These are phyloP conservation scores for Mormyrus hasselquistii DNA, from an alignment of 2,797 vertebrate species.

Conservation along the genomic window DNA sequence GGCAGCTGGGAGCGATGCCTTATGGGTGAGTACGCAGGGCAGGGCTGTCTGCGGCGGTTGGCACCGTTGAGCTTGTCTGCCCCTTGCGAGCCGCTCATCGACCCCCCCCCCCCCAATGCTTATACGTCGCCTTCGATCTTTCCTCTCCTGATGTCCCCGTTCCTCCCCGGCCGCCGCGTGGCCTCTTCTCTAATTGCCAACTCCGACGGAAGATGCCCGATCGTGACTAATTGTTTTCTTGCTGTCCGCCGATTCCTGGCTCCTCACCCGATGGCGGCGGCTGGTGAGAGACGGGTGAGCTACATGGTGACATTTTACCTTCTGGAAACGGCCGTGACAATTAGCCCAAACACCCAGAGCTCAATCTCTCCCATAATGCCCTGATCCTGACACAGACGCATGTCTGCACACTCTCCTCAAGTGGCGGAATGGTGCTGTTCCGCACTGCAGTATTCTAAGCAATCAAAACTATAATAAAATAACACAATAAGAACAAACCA, in stretches of 20 bases:
- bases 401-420: background rate
- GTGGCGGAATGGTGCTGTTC: background rate
- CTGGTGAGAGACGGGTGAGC: background rate
- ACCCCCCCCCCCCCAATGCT: background rate
- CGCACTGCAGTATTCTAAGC: background rate
- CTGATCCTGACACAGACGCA: background rate
- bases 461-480: background rate
- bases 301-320: background rate
- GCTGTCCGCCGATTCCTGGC: background rate
- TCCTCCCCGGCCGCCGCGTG: background rate
- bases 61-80: background rate
- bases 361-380: background rate
- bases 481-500: background rate
- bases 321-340: background rate
- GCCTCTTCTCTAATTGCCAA: background rate
- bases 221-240: slow-evolving; percentile 2
- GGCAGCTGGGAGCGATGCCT: background rate
- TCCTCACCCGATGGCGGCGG: background rate
- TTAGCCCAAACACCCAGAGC: background rate
- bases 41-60: background rate
- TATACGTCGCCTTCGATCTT: background rate
- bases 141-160: background rate
- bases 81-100: background rate
- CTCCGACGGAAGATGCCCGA: background rate
- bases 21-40: background rate